Conservation (phyloP, 2,113 vertebrate species). For the Parus major region DNA sequence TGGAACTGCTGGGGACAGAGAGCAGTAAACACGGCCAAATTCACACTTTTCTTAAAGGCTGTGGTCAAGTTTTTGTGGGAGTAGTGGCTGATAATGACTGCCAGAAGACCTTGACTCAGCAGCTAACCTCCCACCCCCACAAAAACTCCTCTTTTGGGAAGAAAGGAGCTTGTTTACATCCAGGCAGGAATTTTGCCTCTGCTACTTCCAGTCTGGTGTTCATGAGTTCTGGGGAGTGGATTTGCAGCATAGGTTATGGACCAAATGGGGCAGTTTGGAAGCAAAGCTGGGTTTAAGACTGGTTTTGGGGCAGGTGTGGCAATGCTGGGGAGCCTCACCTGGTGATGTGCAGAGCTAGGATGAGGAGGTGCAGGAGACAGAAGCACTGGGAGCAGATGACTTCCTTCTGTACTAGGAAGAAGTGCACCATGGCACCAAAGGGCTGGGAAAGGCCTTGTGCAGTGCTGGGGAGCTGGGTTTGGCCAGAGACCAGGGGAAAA, state of each 20-base stretch:
- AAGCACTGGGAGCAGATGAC: background rate
- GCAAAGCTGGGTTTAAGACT: background rate
- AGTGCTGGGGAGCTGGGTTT: background rate
- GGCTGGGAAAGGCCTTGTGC: background rate
- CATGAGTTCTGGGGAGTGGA: background rate
- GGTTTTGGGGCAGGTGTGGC: background rate
- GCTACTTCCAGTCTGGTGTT: background rate
- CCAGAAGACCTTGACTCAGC: constrained; percentile 16
- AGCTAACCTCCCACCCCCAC: background rate
- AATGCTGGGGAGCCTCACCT: background rate
- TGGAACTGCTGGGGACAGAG: background rate
- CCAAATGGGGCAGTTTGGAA: background rate
- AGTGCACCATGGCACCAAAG: background rate
- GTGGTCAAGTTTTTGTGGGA: background rate
- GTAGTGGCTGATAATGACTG: background rate
- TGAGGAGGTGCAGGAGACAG: background rate
- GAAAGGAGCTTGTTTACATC: background rate
- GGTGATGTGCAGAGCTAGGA: background rate
- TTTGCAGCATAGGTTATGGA: background rate
- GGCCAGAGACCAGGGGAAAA: background rate
- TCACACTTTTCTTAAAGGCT: background rate
- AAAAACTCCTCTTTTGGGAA: background rate
- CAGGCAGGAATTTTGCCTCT: background rate
- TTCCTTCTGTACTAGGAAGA: background rate
- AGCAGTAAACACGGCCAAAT: background rate